Percentiles rank a stretch among this genome's conserved stretches.
phyloP scores from a whole-genome alignment of 2,888 invertebrate species.

The Eledona agricola region DNA sequence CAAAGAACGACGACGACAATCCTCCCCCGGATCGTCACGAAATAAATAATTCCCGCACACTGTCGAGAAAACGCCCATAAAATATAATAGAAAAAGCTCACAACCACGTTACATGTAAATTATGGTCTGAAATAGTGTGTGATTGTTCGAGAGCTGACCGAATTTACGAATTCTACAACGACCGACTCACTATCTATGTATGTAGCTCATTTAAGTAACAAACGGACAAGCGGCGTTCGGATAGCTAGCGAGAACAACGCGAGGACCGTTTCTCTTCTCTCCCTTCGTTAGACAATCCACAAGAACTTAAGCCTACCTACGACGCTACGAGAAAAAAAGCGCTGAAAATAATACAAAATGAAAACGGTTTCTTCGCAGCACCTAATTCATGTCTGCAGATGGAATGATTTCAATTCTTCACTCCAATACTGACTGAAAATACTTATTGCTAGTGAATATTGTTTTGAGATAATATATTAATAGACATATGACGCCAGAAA shows the following conservation, averaged over 20 bases:
- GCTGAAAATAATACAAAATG: constrained; percentile 55
- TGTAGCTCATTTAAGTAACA: constrained; percentile 48
- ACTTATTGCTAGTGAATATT: constrained; percentile 66
- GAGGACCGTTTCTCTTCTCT: constrained; percentile 13
- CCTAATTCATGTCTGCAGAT: constrained; percentile 47
- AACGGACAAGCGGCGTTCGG: constrained; percentile 25
- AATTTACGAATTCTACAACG: constrained; percentile 37
- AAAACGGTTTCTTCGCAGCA: constrained; percentile 45
- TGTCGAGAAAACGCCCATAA: constrained; percentile 36
- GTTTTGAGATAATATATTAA: constrained; percentile 51
- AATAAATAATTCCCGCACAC: constrained; percentile 18
- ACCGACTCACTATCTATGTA: constrained; percentile 50
- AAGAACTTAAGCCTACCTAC: constrained; percentile 41
- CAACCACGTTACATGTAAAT: constrained; percentile 55
- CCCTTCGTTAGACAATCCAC: constrained; percentile 22
- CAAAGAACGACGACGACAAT: no score
- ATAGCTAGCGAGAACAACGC: constrained; percentile 14
- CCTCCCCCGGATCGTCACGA: not conserved
- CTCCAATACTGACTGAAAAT: constrained; percentile 65
- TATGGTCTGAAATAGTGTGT: constrained; percentile 55
- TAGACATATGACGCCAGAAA: constrained; percentile 7
- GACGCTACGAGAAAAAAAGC: constrained; percentile 43
- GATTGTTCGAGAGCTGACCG: constrained; percentile 55
- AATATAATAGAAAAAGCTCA: constrained; percentile 55
- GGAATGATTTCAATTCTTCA: constrained; percentile 62